These are phyloP conservation scores for Drosophila truncata DNA, from an alignment of 1,140 invertebrate species.

Conservation along the genomic window DNA sequence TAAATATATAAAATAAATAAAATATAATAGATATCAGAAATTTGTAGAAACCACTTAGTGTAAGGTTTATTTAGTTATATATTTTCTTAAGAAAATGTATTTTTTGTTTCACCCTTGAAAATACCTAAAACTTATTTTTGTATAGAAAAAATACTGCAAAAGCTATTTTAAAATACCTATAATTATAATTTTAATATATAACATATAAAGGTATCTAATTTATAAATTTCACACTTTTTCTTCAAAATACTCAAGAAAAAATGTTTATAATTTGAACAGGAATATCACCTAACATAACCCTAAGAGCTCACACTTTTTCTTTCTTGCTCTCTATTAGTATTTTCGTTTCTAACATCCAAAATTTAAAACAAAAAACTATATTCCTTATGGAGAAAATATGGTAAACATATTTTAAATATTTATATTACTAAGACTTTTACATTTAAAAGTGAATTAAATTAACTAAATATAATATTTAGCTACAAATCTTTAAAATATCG, in stretches of 20 bases:
- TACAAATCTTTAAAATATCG: not conserved
- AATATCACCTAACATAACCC: not conserved
- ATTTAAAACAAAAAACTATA: not conserved
- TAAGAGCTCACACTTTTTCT: not conserved
- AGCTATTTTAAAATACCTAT: too few relatives aligned
- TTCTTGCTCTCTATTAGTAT: not conserved
- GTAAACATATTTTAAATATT: not conserved
- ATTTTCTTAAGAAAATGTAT: too few relatives aligned
- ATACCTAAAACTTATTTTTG: too few relatives aligned
- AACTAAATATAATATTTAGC: not conserved
- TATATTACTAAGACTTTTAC: accelerated
- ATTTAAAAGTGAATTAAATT: too few relatives aligned
- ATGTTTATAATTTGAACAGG: not conserved
- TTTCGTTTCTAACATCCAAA: not conserved
- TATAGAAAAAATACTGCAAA: too few relatives aligned
- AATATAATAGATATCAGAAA: too few relatives aligned
- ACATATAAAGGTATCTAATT: not conserved
- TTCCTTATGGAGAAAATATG: not conserved
- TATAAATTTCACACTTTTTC: not conserved
- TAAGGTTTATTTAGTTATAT: too few relatives aligned
- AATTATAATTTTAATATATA: too few relatives aligned
- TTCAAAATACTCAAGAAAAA: not conserved
- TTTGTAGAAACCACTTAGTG: too few relatives aligned
- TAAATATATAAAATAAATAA: too few relatives aligned
- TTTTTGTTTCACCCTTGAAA: too few relatives aligned